These are phyloP conservation scores for Macropis europaea DNA, from an alignment of 2,888 invertebrate genomes.

Conservation along the genomic window DNA sequence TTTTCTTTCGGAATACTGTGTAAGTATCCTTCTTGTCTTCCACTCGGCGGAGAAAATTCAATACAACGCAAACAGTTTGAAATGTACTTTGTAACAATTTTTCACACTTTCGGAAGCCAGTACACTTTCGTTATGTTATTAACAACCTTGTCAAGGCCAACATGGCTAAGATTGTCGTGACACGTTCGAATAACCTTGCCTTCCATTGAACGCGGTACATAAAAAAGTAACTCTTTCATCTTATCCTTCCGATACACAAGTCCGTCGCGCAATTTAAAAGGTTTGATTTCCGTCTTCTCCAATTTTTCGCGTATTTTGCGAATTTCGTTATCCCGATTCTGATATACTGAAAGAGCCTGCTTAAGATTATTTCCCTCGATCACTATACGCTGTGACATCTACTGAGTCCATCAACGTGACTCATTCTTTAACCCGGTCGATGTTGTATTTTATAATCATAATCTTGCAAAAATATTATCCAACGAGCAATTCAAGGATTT, in stretches of 20 bases:
- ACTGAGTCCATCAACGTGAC: neutral
- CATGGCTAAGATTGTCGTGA: neutral
- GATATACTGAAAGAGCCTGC: neutral
- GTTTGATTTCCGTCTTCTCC: neutral
- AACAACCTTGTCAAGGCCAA: neutral
- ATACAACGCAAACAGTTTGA: neutral
- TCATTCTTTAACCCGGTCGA: neutral
- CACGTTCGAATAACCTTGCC: neutral
- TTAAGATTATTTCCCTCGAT: neutral
- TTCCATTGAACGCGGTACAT: neutral
- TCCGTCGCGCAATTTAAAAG: neutral
- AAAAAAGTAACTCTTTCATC: neutral
- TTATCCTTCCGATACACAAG: neutral
- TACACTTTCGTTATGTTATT: neutral
- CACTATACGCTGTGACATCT: neutral
- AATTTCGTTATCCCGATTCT: too few relatives aligned
- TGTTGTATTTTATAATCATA: neutral
- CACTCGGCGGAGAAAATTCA: too few relatives aligned
- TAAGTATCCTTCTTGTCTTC: too few relatives aligned
- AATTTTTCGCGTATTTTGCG: too few relatives aligned
- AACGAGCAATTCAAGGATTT: neutral
- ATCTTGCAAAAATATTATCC: neutral
- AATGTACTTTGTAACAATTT: neutral
- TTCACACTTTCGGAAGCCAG: neutral
- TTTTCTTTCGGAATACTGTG: too few relatives aligned